phyloP scores from a whole-genome alignment of 1,140 invertebrate genomes.

The Idris sp. region DNA sequence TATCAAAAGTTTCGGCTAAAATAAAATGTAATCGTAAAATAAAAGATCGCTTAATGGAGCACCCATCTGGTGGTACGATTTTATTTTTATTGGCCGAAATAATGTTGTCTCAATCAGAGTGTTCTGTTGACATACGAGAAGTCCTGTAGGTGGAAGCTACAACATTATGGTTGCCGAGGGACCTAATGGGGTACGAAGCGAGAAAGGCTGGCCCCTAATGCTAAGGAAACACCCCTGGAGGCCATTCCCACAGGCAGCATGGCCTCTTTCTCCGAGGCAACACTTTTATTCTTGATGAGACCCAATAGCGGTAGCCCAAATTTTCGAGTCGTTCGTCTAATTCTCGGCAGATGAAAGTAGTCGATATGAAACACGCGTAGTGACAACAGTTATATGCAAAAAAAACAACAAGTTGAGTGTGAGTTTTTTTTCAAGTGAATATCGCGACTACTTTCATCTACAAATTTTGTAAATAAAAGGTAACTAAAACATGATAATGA shows the following conservation, averaged over 20 bases:
- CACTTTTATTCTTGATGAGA: constrained; percentile 52
- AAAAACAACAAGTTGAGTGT: too few relatives aligned
- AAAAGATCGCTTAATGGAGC: too few relatives aligned
- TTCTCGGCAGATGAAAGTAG: constrained; percentile 69
- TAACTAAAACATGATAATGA: too few relatives aligned
- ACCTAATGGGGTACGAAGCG: constrained; percentile 47
- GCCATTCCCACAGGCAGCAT: constrained; percentile 72
- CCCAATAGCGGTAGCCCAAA: constrained; percentile 60
- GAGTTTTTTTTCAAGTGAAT: too few relatives aligned
- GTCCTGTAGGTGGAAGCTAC: constrained; percentile 27
- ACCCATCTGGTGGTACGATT: too few relatives aligned
- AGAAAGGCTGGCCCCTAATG: constrained; percentile 69
- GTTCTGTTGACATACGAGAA: constrained; percentile 25
- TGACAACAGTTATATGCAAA: too few relatives aligned
- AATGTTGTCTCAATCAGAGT: constrained; percentile 19
- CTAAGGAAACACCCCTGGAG: constrained; percentile 74
- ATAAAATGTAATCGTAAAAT: too few relatives aligned
- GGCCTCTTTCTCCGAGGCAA: constrained; percentile 60
- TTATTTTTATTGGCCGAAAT: too few relatives aligned
- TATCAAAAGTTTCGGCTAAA: too few relatives aligned
- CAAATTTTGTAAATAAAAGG: too few relatives aligned
- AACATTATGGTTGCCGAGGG: constrained; percentile 56
- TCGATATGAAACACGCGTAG: constrained; percentile 67
- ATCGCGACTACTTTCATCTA: too few relatives aligned
- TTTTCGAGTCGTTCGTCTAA: constrained; percentile 66